Conservation (phyloP, 2,888 invertebrate species). For the Carabus problematicus region DNA sequence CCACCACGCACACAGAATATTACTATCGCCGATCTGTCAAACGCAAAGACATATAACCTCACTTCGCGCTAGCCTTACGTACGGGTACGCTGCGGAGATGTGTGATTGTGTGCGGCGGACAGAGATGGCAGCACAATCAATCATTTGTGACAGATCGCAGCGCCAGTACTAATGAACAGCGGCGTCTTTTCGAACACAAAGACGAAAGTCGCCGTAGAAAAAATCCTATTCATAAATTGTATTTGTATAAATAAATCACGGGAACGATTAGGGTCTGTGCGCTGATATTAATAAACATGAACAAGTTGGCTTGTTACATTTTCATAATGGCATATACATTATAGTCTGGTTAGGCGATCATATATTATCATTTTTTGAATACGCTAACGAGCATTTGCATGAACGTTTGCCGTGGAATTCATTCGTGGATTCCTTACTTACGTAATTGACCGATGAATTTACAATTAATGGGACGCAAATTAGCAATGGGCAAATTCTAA, state of each 20-base stretch:
- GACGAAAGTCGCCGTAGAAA: constrained; percentile 41
- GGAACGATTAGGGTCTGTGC: constrained; percentile 45
- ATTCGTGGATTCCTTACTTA: too few species aligned
- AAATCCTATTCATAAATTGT: constrained; percentile 55
- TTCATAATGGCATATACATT: constrained; percentile 25
- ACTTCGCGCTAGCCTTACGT: too few species aligned
- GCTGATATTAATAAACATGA: constrained; percentile 36
- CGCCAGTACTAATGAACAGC: constrained; percentile 45
- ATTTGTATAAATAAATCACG: constrained; percentile 54
- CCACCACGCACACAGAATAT: too few species aligned
- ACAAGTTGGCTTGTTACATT: constrained; percentile 26
- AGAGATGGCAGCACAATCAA: constrained; percentile 15
- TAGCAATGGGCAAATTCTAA: too few species aligned
- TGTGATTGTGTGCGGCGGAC: too few species aligned
- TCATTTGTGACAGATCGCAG: constrained; percentile 27
- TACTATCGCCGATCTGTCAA: too few species aligned
- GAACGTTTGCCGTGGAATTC: too few species aligned
- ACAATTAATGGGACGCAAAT: too few species aligned
- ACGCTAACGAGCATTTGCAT: constrained; percentile 24
- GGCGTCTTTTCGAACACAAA: constrained; percentile 51
- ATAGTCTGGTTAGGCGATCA: constrained; percentile 8
- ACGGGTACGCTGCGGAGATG: too few species aligned
- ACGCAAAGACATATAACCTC: too few species aligned
- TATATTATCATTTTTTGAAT: constrained; percentile 34
- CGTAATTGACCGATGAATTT: too few species aligned